Base-by-base conservation (phyloP, 2,797 vertebrate species). In the Chromobotia macracanthus region DNA sequence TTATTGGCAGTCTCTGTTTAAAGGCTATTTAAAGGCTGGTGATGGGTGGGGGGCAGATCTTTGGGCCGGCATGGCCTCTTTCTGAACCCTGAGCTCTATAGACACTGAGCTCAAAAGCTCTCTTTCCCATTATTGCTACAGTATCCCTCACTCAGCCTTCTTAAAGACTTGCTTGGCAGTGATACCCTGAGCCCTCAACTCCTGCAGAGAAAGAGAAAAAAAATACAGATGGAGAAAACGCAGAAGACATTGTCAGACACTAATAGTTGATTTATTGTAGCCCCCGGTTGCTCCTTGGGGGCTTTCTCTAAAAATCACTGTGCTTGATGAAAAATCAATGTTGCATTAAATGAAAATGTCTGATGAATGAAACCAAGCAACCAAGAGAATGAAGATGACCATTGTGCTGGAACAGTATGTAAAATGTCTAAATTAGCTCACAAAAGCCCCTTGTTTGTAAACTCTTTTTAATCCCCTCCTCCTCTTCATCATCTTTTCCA, bases 131-230 rank as follows among this genome's bases (percentile, higher is more conserved):
- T 41, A 7, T 3, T 50, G 16, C 63, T 41, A 41, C 38, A 10
- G 9, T 41, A 28, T 58, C 25, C 55, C 81, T 95, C 89, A 95
- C 18, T 92, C 90, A 61, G 92, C 92, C 86, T 95, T 99, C 88
- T 94, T 94, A 93, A 97, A 99, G 84, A 97, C 91, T 88, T 98
- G 96, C 87, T 94, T 91, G 31, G 95, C 96, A 67, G 94, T 89
- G 0, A 95, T 91, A 0, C 91, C 92, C 86, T 93, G 86, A 12
- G 93, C 95, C 5, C 95, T 95, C 92, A 97, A 90, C 86, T 96
- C 95, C 96, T 97, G 91, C 71, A 85, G 84, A 72, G 19, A 63
- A 25, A 56, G 9, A 65, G 53, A 67, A 28, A 18, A 58, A 50
- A 70, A 48, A 15, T 21, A 58, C 55, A 31, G 18, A 13, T 51